phyloP scores from a whole-genome alignment of 1,140 invertebrate species.

The Drosophila mauritiana region DNA sequence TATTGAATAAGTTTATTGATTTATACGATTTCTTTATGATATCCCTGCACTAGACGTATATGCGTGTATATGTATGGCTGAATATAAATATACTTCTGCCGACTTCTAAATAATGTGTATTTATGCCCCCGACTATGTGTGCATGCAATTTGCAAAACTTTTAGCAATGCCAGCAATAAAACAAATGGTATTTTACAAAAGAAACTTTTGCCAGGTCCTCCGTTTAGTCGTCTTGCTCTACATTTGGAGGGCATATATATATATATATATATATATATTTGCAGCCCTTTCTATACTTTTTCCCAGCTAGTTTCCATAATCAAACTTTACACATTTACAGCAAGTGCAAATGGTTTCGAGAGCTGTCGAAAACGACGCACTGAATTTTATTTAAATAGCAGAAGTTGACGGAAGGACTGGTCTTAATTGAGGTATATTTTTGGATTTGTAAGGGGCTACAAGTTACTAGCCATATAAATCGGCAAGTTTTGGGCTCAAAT shows the following conservation, averaged over 20 bases:
- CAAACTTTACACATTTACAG: constrained; percentile 75
- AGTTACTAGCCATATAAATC: too few relatives aligned
- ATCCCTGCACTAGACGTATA: constrained; percentile 5
- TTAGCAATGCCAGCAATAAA: constrained; percentile 66
- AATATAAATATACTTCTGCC: constrained; percentile 6
- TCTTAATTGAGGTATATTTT: not conserved
- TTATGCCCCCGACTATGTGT: constrained; percentile 8
- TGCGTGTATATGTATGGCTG: not conserved
- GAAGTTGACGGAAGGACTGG: not conserved
- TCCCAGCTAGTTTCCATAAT: constrained; percentile 54
- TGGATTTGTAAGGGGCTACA: not conserved
- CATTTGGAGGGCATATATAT: not conserved
- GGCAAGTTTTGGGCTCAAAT: not conserved
- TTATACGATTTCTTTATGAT: constrained; percentile 50
- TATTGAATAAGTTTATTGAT: constrained; percentile 80
- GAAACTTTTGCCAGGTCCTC: constrained; percentile 64
- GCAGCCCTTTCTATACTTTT: constrained; percentile 7
- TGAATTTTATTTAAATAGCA: constrained; percentile 2
- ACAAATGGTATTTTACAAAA: constrained; percentile 75
- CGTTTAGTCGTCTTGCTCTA: constrained; percentile 6
- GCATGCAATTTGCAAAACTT: constrained; percentile 71
- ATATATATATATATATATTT: constrained; percentile 2
- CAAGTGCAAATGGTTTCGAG: constrained; percentile 56
- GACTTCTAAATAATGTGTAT: constrained; percentile 18
- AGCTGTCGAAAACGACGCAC: constrained; percentile 14